phyloP scores from a whole-genome alignment of 2,888 invertebrate species.

The Limnephilus rhombicus region DNA sequence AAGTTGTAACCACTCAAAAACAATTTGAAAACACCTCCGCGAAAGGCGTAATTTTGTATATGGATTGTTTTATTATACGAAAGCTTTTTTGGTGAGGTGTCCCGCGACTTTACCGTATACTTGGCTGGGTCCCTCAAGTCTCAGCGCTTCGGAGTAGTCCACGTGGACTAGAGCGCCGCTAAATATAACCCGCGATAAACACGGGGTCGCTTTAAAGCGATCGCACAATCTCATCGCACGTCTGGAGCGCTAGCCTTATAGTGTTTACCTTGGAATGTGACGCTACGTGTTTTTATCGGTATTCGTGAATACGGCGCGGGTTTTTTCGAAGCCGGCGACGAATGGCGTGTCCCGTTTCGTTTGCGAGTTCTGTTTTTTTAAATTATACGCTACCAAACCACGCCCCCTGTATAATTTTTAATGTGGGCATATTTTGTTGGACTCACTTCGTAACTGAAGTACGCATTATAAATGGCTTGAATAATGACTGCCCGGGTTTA shows the following conservation, averaged over 20 bases:
- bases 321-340: slow-evolving; percentile 50
- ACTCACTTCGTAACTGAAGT: slow-evolving; percentile 29
- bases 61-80: neutral
- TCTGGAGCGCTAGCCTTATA: slow-evolving; percentile 44
- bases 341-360: slow-evolving; percentile 51
- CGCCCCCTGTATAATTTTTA: slow-evolving; percentile 42
- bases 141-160: slow-evolving; percentile 46
- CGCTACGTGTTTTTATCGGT: slow-evolving; percentile 32
- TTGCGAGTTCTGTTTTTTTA: slow-evolving; percentile 50
- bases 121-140: neutral
- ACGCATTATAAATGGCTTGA: slow-evolving; percentile 12
- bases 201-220: slow-evolving; percentile 59
- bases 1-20: neutral
- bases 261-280: slow-evolving; percentile 58
- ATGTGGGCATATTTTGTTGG: slow-evolving; percentile 43
- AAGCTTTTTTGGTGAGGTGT: neutral
- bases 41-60: neutral
- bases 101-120: neutral
- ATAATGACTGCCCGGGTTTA: slow-evolving; percentile 14
- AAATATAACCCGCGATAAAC: slow-evolving; percentile 54
- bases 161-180: slow-evolving; percentile 55
- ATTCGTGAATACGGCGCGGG: slow-evolving; percentile 46
- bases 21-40: slow-evolving; percentile 29
- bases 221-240: slow-evolving; percentile 54
- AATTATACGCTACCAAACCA: slow-evolving; percentile 41